phyloP scores from a whole-genome alignment of 2,797 vertebrate species.

The Sylvilagus floridanus region DNA sequence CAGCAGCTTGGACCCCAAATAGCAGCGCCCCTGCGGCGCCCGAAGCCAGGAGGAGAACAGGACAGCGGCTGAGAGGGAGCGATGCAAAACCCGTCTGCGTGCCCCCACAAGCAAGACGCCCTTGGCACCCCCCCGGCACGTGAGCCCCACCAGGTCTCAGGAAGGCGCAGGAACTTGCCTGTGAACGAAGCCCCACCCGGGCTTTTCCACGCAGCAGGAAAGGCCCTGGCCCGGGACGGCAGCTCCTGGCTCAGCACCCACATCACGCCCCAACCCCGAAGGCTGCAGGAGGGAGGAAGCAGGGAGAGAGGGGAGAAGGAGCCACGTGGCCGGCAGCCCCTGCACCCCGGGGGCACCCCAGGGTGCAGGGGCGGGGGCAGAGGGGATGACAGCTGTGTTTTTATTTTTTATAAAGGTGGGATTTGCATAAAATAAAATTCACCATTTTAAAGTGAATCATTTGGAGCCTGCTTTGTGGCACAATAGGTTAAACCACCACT shows the following conservation, averaged over 20 bases:
- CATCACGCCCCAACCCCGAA: neutral
- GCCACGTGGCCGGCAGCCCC: neutral
- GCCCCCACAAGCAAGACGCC: constrained; percentile 66
- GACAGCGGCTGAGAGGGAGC: constrained; percentile 31
- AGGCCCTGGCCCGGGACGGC: neutral
- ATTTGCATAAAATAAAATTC: neutral
- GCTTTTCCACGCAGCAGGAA: constrained; percentile 1
- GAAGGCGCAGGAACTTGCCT: constrained; percentile 38
- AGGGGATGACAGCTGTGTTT: rapidly evolving
- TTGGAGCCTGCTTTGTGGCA: too few relatives aligned
- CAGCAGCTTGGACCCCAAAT: neutral
- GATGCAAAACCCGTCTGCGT: constrained; percentile 18
- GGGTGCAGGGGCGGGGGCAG: rapidly evolving
- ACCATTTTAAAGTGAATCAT: neutral
- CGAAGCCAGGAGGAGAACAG: constrained; percentile 19
- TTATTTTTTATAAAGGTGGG: neutral
- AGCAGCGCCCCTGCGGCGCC: neutral
- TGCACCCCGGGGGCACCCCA: rapidly evolving
- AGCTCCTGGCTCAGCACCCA: constrained; percentile 5
- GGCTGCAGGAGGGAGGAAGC: neutral
- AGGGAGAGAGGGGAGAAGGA: neutral
- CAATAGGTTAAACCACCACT: too few relatives aligned
- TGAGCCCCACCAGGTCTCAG: constrained; percentile 6
- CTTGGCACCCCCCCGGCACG: constrained; percentile 66
- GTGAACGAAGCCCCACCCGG: constrained; percentile 38